Conservation (phyloP, 92 coral and sea anemone species). For the Paragorgia papillata region DNA sequence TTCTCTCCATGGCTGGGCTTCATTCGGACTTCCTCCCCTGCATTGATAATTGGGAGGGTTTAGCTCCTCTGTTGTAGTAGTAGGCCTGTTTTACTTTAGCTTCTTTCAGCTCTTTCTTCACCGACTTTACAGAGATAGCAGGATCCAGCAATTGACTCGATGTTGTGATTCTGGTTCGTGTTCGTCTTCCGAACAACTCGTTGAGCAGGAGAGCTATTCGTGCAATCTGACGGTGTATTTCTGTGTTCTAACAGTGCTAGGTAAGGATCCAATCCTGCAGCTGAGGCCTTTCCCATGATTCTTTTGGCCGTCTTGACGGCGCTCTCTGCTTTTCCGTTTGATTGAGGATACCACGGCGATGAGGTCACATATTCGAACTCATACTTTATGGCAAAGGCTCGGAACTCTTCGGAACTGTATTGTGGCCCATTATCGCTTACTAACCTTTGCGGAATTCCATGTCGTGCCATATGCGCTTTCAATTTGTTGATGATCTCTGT, state of each 20-base stretch:
- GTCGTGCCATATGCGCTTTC: no score
- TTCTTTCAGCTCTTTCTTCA: neutral
- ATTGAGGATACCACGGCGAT: no score
- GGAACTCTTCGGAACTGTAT: no score
- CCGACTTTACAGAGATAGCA: neutral
- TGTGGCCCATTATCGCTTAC: no score
- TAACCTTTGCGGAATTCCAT: no score
- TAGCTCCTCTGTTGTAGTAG: conserved; percentile 14
- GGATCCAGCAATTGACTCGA: neutral
- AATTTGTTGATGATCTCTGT: no score
- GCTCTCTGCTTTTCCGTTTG: no score
- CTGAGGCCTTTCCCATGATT: no score
- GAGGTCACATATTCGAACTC: no score
- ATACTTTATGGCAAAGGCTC: no score
- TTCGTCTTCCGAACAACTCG: conserved; percentile 12
- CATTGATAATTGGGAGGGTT: conserved; percentile 4
- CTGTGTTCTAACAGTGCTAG: conserved; percentile 37
- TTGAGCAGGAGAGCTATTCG: conserved; percentile 20
- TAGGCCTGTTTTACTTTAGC: conserved; percentile 16
- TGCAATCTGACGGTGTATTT: conserved; percentile 30
- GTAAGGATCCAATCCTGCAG: no score
- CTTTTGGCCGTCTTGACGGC: no score
- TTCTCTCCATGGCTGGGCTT: conserved; percentile 2
- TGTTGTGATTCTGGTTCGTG: conserved; percentile 13
- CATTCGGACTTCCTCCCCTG: conserved; percentile 22